Base-by-base conservation (phyloP, 2,888 invertebrate species). In the Diadegma fenestrale region DNA sequence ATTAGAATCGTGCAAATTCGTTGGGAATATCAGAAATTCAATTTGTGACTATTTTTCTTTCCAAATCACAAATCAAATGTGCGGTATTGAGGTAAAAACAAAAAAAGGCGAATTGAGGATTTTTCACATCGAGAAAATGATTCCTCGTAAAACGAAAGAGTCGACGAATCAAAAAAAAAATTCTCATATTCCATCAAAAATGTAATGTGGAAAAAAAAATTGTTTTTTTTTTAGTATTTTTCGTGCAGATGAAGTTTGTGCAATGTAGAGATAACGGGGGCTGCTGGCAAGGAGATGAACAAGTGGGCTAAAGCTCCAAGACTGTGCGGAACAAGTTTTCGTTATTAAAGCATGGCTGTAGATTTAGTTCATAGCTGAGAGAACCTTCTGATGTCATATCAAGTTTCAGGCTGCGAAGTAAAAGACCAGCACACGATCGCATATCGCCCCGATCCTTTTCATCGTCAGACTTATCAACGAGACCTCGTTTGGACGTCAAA, bases 301-400 rank as follows among this genome's bases (percentile, higher is more conserved):
- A 73, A 61, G n/a, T 26, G 22, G 22, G 41, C 33, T 41, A 41
- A 73, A 41, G 58, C 19, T 22, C 43, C 37, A 26, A 61, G 73
- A 43, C 6, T 17, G 22, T 19, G 12, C 8, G 43, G 69, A 22
- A 43, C 69, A 69, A 69, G 69, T 48, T 48, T 69, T 48, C 48
- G 48, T 64, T 63, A 76, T 76, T 77, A 66, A 48, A 66, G 48
- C 66, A 26, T 26, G 33, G 33, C 51, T 63, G 48, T 48, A 76
- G 61, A 69, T 64, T 63, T 73, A 58, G 54, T 43, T 63, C 12
- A 22, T 22, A 37, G 37, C 45, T 17, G 30, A 22, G 45, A 37
- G n/a, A 76, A 48, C 51, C 71, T 76, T 82, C 81, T 69, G 81
- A 81, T 71, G 75, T 81, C 61, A 63, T 76, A 76, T 76, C 75